Conservation (phyloP, 1,140 invertebrate species). For the Drosophila malerkotliana region DNA sequence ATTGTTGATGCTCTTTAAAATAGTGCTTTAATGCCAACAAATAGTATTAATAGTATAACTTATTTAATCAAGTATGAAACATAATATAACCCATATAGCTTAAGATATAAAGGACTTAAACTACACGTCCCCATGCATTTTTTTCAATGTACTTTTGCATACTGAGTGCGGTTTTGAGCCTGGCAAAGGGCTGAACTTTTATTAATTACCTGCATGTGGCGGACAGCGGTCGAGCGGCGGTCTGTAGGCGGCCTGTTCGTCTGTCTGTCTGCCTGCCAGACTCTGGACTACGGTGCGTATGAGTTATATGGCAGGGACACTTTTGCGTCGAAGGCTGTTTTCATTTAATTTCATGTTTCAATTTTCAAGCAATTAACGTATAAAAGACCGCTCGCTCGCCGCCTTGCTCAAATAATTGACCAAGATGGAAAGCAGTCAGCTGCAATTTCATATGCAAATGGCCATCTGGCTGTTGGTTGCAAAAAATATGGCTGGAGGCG, state of each 20-base stretch:
- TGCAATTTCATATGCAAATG: constrained; percentile 58
- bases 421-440: constrained; percentile 59
- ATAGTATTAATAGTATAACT: too few species aligned
- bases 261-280: constrained; percentile 14
- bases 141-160: constrained; percentile 6
- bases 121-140: too few species aligned
- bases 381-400: constrained; percentile 40
- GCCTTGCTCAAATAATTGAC: constrained; percentile 48
- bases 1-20: too few species aligned
- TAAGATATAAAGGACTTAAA: too few species aligned
- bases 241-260: constrained; percentile 17
- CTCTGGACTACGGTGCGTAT: constrained; percentile 46
- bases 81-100: too few species aligned
- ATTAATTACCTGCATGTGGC: constrained; percentile 79
- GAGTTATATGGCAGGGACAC: constrained; percentile 66
- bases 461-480: constrained; percentile 1
- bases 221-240: constrained; percentile 52
- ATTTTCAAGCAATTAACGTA: constrained; percentile 81
- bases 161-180: constrained; percentile 50
- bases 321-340: constrained; percentile 64
- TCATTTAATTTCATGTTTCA: constrained; percentile 81
- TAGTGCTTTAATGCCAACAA: too few species aligned
- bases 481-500: background rate
- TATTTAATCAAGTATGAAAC: too few species aligned
- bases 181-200: constrained; percentile 64